These are phyloP conservation scores for Takifugu rubripes DNA, from an alignment of 2,797 vertebrate species.

Conservation along the genomic window DNA sequence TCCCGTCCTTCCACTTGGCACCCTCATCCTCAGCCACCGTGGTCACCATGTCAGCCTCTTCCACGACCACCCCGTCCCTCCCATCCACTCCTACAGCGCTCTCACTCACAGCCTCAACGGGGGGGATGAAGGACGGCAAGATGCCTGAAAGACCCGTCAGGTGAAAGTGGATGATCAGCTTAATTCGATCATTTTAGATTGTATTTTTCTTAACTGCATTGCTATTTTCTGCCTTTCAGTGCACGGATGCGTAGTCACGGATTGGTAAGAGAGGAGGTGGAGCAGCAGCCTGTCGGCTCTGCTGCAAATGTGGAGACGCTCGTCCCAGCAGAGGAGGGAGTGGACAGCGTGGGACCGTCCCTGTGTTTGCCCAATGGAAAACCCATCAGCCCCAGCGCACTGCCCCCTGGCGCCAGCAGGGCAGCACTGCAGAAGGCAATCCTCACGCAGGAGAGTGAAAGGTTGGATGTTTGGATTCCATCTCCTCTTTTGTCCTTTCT, in stretches of 20 bases:
- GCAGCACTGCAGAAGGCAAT: slow-evolving; percentile 87
- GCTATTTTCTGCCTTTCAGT: slow-evolving; percentile 48
- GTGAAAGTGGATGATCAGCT: slow-evolving; percentile 36
- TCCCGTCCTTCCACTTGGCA: slow-evolving; percentile 73
- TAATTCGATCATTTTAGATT: not conserved
- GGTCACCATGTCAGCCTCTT: slow-evolving; percentile 76
- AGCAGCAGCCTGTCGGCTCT: slow-evolving; percentile 64
- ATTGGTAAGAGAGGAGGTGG: slow-evolving; percentile 64
- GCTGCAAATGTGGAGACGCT: slow-evolving; percentile 45
- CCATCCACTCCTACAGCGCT: slow-evolving; percentile 61
- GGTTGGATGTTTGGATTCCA: slow-evolving; percentile 58
- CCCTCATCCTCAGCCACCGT: slow-evolving; percentile 62
- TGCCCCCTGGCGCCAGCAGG: slow-evolving; percentile 82
- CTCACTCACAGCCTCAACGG: slow-evolving; percentile 63
- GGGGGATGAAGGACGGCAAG: slow-evolving; percentile 64
- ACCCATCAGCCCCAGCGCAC: slow-evolving; percentile 80
- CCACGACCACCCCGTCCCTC: slow-evolving; percentile 73
- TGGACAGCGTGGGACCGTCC: slow-evolving; percentile 86
- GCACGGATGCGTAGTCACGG: slow-evolving; percentile 87
- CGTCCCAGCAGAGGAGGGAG: slow-evolving; percentile 75
- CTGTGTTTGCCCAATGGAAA: slow-evolving; percentile 84
- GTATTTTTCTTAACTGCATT: too few species aligned
- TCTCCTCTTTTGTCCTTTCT: not conserved
- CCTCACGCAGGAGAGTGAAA: slow-evolving; percentile 86
- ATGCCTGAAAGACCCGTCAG: slow-evolving; percentile 76